Evolutionary conservation across 2,113 vertebrate genomes (phyloP).

Genomic region (Phoenicopterus ruber): DNA sequence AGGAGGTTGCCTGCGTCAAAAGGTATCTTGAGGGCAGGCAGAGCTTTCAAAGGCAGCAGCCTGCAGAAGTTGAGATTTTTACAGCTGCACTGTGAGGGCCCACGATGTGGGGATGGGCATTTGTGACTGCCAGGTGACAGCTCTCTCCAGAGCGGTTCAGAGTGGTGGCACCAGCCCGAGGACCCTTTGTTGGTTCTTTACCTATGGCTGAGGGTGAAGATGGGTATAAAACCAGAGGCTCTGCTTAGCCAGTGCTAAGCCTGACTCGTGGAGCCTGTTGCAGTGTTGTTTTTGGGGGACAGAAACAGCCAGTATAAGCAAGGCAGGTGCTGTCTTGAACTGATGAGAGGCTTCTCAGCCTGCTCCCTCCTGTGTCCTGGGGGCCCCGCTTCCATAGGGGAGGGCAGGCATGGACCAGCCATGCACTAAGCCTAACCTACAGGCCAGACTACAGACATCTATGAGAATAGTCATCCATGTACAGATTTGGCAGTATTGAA

Average conservation of each 20-base stretch:
- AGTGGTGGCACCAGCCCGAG: background rate
- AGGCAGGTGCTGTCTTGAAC: background rate
- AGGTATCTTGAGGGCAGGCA: background rate
- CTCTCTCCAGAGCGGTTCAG: background rate
- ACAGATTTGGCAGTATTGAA: background rate
- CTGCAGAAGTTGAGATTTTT: background rate
- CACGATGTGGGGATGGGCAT: background rate
- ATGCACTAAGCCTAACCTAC: background rate
- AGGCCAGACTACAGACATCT: background rate
- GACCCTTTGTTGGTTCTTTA: background rate
- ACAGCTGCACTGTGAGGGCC: background rate
- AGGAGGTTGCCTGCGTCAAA: background rate
- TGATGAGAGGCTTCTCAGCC: background rate
- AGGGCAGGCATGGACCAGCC: accelerated
- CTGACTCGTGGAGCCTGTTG: background rate
- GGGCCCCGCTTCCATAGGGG: accelerated
- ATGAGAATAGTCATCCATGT: background rate
- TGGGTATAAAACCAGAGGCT: background rate
- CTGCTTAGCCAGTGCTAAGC: background rate
- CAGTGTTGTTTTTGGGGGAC: background rate
- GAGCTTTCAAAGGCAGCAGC: slow-evolving; percentile 17
- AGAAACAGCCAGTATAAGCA: background rate
- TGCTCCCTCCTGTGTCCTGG: background rate
- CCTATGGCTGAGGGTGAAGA: background rate
- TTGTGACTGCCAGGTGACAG: background rate